A percentile compares a stretch with the other conserved stretches of the same genome.
phyloP scores from a whole-genome alignment of 2,113 vertebrate genomes.

The Cynopterus brachyotis region DNA sequence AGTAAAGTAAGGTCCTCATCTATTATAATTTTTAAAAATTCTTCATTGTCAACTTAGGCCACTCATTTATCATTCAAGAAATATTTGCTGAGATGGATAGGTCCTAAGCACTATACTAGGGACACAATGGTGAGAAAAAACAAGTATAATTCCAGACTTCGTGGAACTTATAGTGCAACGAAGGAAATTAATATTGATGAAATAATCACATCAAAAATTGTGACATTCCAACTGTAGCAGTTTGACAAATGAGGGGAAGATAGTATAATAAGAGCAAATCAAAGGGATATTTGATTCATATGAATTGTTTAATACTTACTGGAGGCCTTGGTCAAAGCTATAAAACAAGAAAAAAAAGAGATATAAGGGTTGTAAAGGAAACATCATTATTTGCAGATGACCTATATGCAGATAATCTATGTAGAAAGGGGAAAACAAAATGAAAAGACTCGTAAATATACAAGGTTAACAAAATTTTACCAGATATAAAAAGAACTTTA shows the following conservation, averaged over 20 bases:
- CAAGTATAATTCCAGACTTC: neutral
- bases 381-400: neutral
- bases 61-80: neutral
- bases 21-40: neutral
- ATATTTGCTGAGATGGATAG: neutral
- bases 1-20: neutral
- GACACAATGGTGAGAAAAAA: neutral
- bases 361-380: neutral
- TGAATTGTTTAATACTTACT: neutral
- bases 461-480: neutral
- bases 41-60: neutral
- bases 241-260: neutral
- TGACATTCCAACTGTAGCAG: neutral
- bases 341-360: constrained; percentile 20
- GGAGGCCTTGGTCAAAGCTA: neutral
- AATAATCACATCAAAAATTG: neutral
- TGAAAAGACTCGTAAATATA: neutral
- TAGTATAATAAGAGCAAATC: neutral
- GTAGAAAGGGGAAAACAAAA: neutral
- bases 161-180: neutral
- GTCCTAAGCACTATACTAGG: neutral
- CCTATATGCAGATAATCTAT: neutral
- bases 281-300: neutral
- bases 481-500: neutral
- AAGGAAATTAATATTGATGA: neutral